Conservation (phyloP, 2,888 invertebrate species). For the Synanthedon formicaeformis region DNA sequence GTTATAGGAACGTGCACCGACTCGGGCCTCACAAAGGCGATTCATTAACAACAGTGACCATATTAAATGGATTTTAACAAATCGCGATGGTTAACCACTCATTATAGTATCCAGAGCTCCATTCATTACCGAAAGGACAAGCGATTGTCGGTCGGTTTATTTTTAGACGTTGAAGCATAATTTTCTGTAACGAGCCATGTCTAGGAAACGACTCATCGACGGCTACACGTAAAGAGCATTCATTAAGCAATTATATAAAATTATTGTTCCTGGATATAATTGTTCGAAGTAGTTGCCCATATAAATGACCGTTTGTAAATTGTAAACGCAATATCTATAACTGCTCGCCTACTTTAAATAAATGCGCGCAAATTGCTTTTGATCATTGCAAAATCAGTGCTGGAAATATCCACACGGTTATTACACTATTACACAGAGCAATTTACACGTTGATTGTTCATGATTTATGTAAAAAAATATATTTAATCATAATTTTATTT, state of each 20-base stretch:
- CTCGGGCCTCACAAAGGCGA: conserved; percentile 36
- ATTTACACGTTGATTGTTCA: conserved; percentile 1
- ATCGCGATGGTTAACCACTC: conserved; percentile 22
- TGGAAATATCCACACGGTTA: not conserved
- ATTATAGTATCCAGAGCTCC: not conserved
- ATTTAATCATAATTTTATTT: no score
- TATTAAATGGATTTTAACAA: conserved; percentile 40
- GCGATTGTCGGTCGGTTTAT: conserved; percentile 30
- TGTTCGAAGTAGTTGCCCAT: conserved; percentile 20
- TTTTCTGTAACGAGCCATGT: conserved; percentile 30
- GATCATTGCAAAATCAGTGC: conserved; percentile 13
- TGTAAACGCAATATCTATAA: conserved; percentile 1
- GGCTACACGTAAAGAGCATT: conserved; percentile 27
- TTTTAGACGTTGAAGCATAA: conserved; percentile 26
- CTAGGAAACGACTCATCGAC: conserved; percentile 32
- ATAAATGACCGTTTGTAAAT: not conserved
- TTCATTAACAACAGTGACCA: conserved; percentile 64
- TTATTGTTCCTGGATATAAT: conserved; percentile 45
- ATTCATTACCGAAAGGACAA: conserved; percentile 10
- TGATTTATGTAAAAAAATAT: no score
- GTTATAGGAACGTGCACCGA: conserved; percentile 32
- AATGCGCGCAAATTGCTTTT: conserved; percentile 17
- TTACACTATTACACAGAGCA: conserved; percentile 1
- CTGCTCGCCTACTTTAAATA: conserved; percentile 18
- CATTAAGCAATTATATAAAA: conserved; percentile 55